These are phyloP conservation scores for Drosophila quadrilineata DNA, from an alignment of 1,140 invertebrate species.

Conservation along the genomic window DNA sequence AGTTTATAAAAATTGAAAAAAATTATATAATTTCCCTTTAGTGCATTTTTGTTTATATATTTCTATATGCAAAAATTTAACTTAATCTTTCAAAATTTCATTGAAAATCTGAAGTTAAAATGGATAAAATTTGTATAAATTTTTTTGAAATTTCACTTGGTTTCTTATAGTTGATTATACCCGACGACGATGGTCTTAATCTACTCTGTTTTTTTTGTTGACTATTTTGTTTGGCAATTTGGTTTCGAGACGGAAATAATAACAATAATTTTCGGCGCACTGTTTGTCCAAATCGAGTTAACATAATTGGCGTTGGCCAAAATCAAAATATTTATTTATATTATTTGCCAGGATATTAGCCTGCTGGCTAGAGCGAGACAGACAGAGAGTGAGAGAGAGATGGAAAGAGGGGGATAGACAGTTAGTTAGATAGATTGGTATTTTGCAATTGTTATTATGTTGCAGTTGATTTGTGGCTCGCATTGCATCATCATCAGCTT, in stretches of 20 bases:
- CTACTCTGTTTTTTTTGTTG: no score
- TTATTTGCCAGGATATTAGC: constrained; percentile 16
- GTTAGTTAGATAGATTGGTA: not conserved
- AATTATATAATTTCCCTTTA: constrained; percentile 63
- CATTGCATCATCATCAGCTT: constrained; percentile 33
- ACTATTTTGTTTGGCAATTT: constrained; percentile 55
- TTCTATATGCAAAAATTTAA: no score
- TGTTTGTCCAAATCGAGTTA: constrained; percentile 78
- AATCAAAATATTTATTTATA: constrained; percentile 9
- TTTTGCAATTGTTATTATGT: constrained; percentile 30
- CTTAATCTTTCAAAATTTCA: no score
- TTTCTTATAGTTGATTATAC: no score
- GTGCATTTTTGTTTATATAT: not conserved
- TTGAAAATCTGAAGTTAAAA: no score
- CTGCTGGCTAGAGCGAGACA: constrained; percentile 15
- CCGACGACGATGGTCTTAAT: no score
- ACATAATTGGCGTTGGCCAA: constrained; percentile 55
- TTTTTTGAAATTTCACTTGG: no score
- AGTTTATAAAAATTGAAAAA: no score
- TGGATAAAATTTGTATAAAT: no score
- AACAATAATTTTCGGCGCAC: constrained; percentile 71
- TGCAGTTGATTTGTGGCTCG: constrained; percentile 28
- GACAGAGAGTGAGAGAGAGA: not conserved
- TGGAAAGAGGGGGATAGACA: not conserved
- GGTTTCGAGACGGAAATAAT: constrained; percentile 64